Evolutionary conservation across 2,113 vertebrate species (phyloP), one percentile per base, ranked within the genome.

Genomic region (Nanorana parkeri): DNA sequence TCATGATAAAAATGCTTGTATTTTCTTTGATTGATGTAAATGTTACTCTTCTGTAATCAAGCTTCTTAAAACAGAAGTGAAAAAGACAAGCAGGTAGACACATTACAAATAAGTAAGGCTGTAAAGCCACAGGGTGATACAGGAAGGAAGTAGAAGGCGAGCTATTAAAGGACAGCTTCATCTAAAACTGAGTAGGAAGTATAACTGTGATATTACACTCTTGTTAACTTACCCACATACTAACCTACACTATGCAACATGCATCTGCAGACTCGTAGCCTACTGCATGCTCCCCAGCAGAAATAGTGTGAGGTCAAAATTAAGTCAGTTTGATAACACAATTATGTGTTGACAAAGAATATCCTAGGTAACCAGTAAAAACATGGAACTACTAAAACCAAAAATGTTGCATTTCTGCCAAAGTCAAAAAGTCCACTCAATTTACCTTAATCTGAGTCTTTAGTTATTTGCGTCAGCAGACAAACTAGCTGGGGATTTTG

Each of bases 81-180:
- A 4, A 36, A 54, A 60, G 19, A 54, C 66, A 6, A 72, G 16
- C 51, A 73, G 28, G 26, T 54, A 52, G 56, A 73, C 17, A 3
- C 26, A 36, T 20, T 21, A 36, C 5, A 58, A n/a, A 58, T 32
- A 71, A 54, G 47, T 47, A 54, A 54, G 15, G 47, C 24, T 71
- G 47, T 17, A 65, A 79, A 68, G 51, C 77, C 77, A 56, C 77
- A 79, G 54, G n/a, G 32, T 26, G 16, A 5, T 68, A 65, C 68
- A 74, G 64, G 71, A 74, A 75, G 54, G 55, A 84, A 73, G 28
- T 64, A 58, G 32, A 73, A 73, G 56, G 29, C 23, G 13, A 17
- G 4, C 54, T 73, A 54, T 51, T 54, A 81, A 52, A 58, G 3
- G 67, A 67, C 3, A 20, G 26, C 47, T 68, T 17, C 23, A 29